Base-by-base conservation (phyloP, 1,140 invertebrate species). In the Paracyclopina nana region DNA sequence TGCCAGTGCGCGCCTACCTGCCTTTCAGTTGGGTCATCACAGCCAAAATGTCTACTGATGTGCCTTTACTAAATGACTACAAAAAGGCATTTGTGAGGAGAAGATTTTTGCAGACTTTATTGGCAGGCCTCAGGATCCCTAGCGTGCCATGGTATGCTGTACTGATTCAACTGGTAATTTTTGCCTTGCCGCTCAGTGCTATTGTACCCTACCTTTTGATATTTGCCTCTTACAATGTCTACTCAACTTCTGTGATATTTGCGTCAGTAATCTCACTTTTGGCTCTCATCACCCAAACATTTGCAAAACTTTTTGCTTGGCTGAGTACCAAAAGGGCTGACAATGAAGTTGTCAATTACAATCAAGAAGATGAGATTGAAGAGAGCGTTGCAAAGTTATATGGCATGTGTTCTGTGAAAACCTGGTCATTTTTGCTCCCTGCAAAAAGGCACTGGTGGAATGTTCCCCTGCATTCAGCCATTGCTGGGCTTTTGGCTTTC, bases 61-160 rank as follows among this genome's bases (percentile, higher is more conserved):
- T 65, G 43, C 66, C 67, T n/a, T 52, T 69, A 25, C 53, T 69
- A 22, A 69, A 66, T 57, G 63, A 66, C 28, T 67, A 68, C 50
- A 68, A 68, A 55, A 60, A 58, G 41, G 58, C 62, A 41, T 69
- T 68, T 54, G 60, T 69, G 9, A 56, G 56, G 27, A 65, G 65
- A 46, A 54, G 67, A 31, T 58, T 67, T 29, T 59, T 64, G 9
- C 64, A 68, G 58, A 69, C 66, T 1, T 57, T 69, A 38, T 54
- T 67, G 8, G 67, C 66, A 11, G 67, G 67, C 16, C 59, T 63
- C 11, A 62, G 63, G 45, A 53, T 67, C 25, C 58, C 55, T 34
- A 20, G 34, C n/a, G 14, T n/a, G n/a, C 34, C 34, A n/a, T 38
- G 34, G 34, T 38, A 38, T 8, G 34, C n/a, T 5, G 34, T 38